These are phyloP conservation scores for Melospiza georgiana DNA, from an alignment of 2,113 vertebrate genomes.

Conservation along the genomic window DNA sequence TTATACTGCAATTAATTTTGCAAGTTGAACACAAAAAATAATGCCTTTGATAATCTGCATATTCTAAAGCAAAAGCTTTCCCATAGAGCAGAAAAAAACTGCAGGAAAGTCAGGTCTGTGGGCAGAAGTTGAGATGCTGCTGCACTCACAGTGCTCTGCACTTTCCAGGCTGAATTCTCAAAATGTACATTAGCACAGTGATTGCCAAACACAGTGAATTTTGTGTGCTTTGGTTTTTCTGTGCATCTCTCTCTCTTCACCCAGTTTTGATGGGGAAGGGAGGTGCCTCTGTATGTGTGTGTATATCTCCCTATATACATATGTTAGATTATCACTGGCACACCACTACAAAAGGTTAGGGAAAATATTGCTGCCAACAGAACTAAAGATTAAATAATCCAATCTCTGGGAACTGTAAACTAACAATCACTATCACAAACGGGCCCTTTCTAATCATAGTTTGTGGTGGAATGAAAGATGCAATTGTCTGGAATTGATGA, in stretches of 20 bases:
- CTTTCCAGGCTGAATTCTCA: slow-evolving; percentile 1
- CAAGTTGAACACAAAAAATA: neutral
- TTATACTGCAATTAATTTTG: neutral
- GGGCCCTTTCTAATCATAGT: slow-evolving; percentile 78
- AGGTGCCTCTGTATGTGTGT: neutral
- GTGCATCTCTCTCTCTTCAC: neutral
- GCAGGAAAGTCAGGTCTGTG: neutral
- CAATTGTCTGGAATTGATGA: slow-evolving; percentile 91
- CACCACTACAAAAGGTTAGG: slow-evolving; percentile 58
- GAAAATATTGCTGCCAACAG: slow-evolving; percentile 70
- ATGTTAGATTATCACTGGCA: slow-evolving; percentile 59
- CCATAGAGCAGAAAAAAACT: neutral
- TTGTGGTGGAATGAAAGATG: slow-evolving; percentile 89
- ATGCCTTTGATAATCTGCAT: neutral
- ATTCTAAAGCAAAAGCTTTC: slow-evolving; percentile 39
- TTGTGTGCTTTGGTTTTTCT: neutral
- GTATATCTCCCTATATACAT: slow-evolving; percentile 42
- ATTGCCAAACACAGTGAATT: slow-evolving; percentile 4
- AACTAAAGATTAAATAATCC: slow-evolving; percentile 70
- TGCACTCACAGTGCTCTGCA: neutral
- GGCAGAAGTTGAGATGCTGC: neutral
- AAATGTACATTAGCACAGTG: neutral
- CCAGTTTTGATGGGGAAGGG: neutral
- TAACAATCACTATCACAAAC: slow-evolving; percentile 70
- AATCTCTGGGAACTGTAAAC: slow-evolving; percentile 74